These are phyloP conservation scores for Ladona fulva DNA, from an alignment of 1,140 invertebrate genomes.

Conservation along the genomic window DNA sequence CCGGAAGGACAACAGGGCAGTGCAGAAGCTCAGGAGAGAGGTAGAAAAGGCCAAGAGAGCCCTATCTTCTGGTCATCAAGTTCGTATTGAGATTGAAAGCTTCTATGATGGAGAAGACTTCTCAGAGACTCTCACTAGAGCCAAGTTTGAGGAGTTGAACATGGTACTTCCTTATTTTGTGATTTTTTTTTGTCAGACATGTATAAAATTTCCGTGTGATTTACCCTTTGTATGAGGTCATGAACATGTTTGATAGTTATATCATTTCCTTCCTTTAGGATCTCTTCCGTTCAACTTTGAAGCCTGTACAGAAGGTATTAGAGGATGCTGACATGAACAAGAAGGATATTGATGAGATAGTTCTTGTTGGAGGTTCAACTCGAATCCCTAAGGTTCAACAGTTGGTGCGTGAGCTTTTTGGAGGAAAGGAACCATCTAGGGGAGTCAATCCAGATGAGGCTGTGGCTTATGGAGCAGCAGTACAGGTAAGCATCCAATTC, in stretches of 20 bases:
- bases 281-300: constrained; percentile 94
- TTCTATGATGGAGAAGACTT: constrained; percentile 99
- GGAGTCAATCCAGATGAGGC: constrained; percentile 99
- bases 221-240: too few relatives aligned
- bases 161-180: constrained; percentile 47
- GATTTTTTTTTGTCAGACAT: background rate
- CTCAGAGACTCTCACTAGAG: constrained; percentile 96
- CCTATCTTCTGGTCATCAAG: constrained; percentile 89
- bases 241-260: too few relatives aligned
- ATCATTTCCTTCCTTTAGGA: constrained; percentile 44
- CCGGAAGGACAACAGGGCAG: constrained; percentile 86
- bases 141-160: constrained; percentile 99
- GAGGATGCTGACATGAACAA: constrained; percentile 99
- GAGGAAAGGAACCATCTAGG: constrained; percentile 92
- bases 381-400: constrained; percentile 99
- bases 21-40: constrained; percentile 92
- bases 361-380: constrained; percentile 96
- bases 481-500: constrained; percentile 40
- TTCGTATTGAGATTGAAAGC: constrained; percentile 97
- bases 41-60: constrained; percentile 97
- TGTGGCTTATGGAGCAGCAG: constrained; percentile 96
- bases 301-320: constrained; percentile 95
- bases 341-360: constrained; percentile 97
- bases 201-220: too few relatives aligned
- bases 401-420: constrained; percentile 97